These are phyloP conservation scores for Aleiodes alternator DNA, from an alignment of 2,888 invertebrate genomes.

Conservation along the genomic window DNA sequence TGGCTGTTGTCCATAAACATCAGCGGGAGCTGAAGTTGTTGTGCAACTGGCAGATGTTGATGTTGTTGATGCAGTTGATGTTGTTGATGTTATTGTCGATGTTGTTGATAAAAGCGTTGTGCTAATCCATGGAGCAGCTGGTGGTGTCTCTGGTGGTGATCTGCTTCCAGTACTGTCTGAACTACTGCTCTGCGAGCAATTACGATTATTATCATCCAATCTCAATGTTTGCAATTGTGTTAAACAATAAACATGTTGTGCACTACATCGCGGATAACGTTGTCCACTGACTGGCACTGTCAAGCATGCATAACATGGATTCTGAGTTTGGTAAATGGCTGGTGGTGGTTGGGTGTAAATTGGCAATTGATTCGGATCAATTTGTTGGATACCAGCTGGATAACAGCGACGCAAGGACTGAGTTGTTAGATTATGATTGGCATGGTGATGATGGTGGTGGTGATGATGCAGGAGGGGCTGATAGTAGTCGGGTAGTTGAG, in stretches of 20 bases:
- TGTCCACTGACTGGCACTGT: conserved; percentile 69
- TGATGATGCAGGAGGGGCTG: conserved; percentile 37
- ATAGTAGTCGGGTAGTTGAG: conserved; percentile 50
- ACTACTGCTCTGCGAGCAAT: conserved; percentile 77
- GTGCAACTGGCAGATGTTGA: conserved; percentile 15
- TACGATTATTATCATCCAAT: conserved; percentile 76
- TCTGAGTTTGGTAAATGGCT: conserved; percentile 68
- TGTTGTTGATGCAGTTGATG: conserved; percentile 28
- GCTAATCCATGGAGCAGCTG: conserved; percentile 75
- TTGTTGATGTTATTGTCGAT: conserved; percentile 51
- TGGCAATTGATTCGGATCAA: conserved; percentile 65
- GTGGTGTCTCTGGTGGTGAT: conserved; percentile 79
- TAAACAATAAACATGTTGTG: conserved; percentile 73
- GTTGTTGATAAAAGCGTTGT: conserved; percentile 52
- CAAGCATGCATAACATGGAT: conserved; percentile 72
- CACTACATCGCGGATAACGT: conserved; percentile 71
- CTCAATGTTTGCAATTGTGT: conserved; percentile 76
- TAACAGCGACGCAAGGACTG: conserved; percentile 62
- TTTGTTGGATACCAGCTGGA: no score
- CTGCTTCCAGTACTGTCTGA: conserved; percentile 77
- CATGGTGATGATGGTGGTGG: conserved; percentile 31
- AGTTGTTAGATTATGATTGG: conserved; percentile 57
- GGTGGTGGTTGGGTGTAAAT: conserved; percentile 71
- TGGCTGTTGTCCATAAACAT: not conserved
- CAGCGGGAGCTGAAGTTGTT: not conserved